Evolutionary conservation across 2,888 invertebrate genomes (phyloP).

Genomic region (Chalcis sispes): DNA sequence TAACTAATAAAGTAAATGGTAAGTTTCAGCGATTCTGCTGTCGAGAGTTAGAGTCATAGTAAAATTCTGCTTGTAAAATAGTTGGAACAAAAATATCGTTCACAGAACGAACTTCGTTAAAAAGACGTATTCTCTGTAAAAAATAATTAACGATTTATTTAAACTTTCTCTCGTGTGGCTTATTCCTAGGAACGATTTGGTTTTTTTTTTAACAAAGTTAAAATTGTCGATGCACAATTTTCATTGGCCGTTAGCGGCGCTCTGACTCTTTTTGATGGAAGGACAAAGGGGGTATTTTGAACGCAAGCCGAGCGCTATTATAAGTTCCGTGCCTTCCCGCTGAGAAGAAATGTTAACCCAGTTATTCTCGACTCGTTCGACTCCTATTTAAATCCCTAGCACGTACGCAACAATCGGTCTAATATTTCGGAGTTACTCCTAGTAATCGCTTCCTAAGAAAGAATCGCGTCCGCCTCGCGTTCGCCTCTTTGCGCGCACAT

Average conservation of each 20-base stretch:
- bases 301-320: conserved; percentile 44
- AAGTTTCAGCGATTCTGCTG: no score
- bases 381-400: conserved; percentile 31
- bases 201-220: not conserved
- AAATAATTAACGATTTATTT: no score
- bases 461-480: not conserved
- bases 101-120: no score
- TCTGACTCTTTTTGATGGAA: conserved; percentile 42
- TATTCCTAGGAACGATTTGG: no score
- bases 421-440: conserved; percentile 19
- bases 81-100: no score
- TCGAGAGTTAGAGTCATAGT: no score
- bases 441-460: conserved; percentile 3
- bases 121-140: no score
- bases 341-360: conserved; percentile 51
- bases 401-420: conserved; percentile 26
- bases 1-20: no score
- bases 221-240: conserved; percentile 30
- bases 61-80: no score
- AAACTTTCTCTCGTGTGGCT: no score
- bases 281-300: conserved; percentile 50
- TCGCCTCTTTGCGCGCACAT: no score
- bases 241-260: conserved; percentile 13
- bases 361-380: conserved; percentile 34
- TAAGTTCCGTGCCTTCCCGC: conserved; percentile 44